Evolutionary conservation across 1,140 invertebrate species (phyloP).

Genomic region (Zophobas atratus): DNA sequence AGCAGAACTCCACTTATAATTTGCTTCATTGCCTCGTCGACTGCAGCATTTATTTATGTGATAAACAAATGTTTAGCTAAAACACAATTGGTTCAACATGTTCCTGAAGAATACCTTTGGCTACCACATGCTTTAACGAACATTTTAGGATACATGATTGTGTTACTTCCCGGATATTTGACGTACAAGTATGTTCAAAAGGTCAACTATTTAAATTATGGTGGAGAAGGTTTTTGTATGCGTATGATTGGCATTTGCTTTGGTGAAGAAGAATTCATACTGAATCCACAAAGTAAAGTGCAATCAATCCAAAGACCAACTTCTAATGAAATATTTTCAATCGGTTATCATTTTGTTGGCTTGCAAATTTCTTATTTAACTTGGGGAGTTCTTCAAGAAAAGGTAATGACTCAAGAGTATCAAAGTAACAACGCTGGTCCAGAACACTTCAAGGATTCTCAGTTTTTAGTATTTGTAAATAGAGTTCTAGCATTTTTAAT

Average conservation of each 20-base stretch:
- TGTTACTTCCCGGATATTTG: slow-evolving; percentile 89
- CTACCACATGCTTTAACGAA: slow-evolving; percentile 84
- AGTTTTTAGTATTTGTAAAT: slow-evolving; percentile 97
- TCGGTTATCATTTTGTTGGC: slow-evolving; percentile 88
- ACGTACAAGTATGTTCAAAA: slow-evolving; percentile 88
- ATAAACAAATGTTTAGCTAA: slow-evolving; percentile 1
- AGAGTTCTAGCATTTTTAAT: slow-evolving; percentile 88
- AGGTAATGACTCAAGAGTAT: slow-evolving; percentile 91
- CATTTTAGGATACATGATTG: slow-evolving; percentile 89
- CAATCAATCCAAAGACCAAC: slow-evolving; percentile 66
- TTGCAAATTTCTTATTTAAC: slow-evolving; percentile 92
- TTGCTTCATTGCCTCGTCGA: not conserved
- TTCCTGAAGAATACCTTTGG: slow-evolving; percentile 78
- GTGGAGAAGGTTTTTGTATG: slow-evolving; percentile 77
- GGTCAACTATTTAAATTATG: slow-evolving; percentile 86
- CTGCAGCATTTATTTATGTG: not conserved
- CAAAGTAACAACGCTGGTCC: slow-evolving; percentile 72
- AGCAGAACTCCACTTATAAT: slow-evolving; percentile 69
- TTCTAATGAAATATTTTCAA: slow-evolving; percentile 73
- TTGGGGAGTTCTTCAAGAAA: slow-evolving; percentile 96
- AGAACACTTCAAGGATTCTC: slow-evolving; percentile 90
- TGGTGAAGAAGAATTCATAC: slow-evolving; percentile 69
- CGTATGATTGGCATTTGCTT: slow-evolving; percentile 76
- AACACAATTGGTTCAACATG: slow-evolving; percentile 41
- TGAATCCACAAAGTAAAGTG: slow-evolving; percentile 60